These are phyloP conservation scores for Yponomeuta plumbellus DNA, from an alignment of 2,888 invertebrate species.

Conservation along the genomic window DNA sequence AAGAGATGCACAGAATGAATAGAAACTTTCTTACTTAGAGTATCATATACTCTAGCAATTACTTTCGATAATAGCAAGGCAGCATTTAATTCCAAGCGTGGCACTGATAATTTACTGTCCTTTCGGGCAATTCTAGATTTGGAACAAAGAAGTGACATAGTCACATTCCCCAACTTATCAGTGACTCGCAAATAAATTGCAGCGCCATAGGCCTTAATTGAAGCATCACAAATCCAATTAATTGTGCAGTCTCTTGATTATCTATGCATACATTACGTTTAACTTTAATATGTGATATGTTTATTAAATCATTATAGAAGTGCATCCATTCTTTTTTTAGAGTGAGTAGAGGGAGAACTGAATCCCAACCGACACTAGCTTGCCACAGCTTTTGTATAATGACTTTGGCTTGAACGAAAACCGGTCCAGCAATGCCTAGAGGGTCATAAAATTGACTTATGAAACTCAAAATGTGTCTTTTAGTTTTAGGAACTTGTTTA, in stretches of 20 bases:
- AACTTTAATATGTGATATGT: slow-evolving; percentile 20
- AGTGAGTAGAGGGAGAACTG: not conserved
- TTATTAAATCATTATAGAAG: slow-evolving; percentile 19
- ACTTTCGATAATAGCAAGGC: slow-evolving; percentile 24
- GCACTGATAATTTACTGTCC: slow-evolving; percentile 20
- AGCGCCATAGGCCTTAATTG: slow-evolving; percentile 23
- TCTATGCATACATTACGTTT: not conserved
- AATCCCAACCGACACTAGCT: not conserved
- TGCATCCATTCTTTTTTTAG: slow-evolving; percentile 17
- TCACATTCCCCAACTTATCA: slow-evolving; percentile 15
- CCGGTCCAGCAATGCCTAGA: slow-evolving; percentile 6
- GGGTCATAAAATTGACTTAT: slow-evolving; percentile 14
- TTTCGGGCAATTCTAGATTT: slow-evolving; percentile 10
- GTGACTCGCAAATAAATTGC: slow-evolving; percentile 22
- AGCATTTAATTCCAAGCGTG: slow-evolving; percentile 24
- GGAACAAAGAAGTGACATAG: not conserved
- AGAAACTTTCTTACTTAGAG: slow-evolving; percentile 17
- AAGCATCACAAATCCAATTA: slow-evolving; percentile 24
- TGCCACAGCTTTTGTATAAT: slow-evolving; percentile 9
- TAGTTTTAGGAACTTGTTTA: slow-evolving; percentile 3
- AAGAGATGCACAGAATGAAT: slow-evolving; percentile 19
- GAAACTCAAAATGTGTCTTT: slow-evolving; percentile 11
- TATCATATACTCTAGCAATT: slow-evolving; percentile 17
- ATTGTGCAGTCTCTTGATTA: slow-evolving; percentile 6
- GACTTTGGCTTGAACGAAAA: slow-evolving; percentile 8